Base-by-base conservation (phyloP, 35 echinoderm and acorn worm species). In the Chiridota heheva region DNA sequence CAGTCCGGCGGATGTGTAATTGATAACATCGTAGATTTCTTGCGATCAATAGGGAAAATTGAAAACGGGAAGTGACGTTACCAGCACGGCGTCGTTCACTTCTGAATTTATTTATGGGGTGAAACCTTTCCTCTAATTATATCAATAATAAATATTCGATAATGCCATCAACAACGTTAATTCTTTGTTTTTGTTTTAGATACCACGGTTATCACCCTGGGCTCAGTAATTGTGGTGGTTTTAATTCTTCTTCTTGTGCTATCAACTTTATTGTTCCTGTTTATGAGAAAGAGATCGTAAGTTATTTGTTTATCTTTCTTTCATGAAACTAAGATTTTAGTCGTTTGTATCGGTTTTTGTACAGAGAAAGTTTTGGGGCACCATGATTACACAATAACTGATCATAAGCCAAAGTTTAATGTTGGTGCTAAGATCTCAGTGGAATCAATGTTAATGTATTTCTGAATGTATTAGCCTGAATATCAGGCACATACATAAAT, bases 271-370 rank as follows among this genome's bases (percentile, higher is more conserved):
- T 44, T 72, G 28, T 72, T 72, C 20, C 36, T 72, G 35, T 72
- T 72, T 44, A 72, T 72, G 20, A 72, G 69, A 25, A 72, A 72
- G 31, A 40, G 69, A 72, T 40, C 69, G 69, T 72, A 72, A 72
- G 69, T 72, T 70, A 10, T 0, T 70, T 70, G 18, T 66, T 26
- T 6, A 42, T 13, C 28, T 42, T 15, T 42, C 37, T 41, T 70
- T 20, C 37, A 70, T n/a, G n/a, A n/a, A n/a, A n/a, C n/a, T n/a
- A n/a, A n/a, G n/a, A n/a, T n/a, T n/a, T n/a, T n/a, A n/a, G n/a
- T n/a, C n/a, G n/a, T n/a, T n/a, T n/a, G n/a, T n/a, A n/a, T n/a
- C n/a, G n/a, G n/a, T n/a, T n/a, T n/a, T n/a, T n/a, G n/a, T n/a
- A n/a, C n/a, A n/a, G n/a, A n/a, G n/a, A n/a, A n/a, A n/a, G n/a